A percentile compares a stretch with the other conserved stretches of the same genome.
Evolutionary conservation across 2,888 invertebrate species (phyloP).

Genomic region (Pseudococcus viburni): DNA sequence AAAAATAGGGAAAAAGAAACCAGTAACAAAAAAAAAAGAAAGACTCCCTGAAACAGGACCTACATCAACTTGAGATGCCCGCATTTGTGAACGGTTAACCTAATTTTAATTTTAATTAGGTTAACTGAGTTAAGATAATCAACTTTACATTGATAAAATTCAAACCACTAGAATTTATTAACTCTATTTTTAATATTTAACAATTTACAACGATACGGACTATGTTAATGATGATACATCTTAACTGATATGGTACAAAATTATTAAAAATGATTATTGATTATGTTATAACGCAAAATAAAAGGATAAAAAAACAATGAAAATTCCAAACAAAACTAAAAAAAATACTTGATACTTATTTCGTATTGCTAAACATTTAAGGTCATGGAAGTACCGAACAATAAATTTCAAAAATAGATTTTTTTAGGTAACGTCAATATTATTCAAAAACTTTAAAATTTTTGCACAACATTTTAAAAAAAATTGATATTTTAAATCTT

Average conservation of each 20-base stretch:
- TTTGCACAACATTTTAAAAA: constrained; percentile 14
- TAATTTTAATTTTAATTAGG: too few relatives aligned
- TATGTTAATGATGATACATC: constrained; percentile 27
- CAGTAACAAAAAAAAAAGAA: too few relatives aligned
- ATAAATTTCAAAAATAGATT: constrained; percentile 2
- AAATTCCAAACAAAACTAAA: constrained; percentile 5
- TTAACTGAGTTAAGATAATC: too few relatives aligned
- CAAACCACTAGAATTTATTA: too few relatives aligned
- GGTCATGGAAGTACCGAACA: constrained; percentile 54
- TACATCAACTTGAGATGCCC: too few relatives aligned
- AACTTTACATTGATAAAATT: too few relatives aligned
- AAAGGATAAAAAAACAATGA: neutral
- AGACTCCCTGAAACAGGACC: too few relatives aligned
- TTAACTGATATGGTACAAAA: constrained; percentile 56
- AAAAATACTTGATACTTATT: constrained; percentile 41
- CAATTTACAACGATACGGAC: constrained; percentile 34
- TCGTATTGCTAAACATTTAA: constrained; percentile 41
- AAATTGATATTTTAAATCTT: constrained; percentile 25
- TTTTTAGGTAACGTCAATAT: constrained; percentile 33
- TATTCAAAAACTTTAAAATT: neutral
- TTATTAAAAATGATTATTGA: constrained; percentile 25
- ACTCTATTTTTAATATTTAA: too few relatives aligned
- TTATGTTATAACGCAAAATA: constrained; percentile 42
- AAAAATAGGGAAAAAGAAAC: too few relatives aligned
- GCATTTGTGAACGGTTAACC: too few relatives aligned